Evolutionary conservation across 2,797 vertebrate species (phyloP).

Genomic region (Lithobates pipiens): DNA sequence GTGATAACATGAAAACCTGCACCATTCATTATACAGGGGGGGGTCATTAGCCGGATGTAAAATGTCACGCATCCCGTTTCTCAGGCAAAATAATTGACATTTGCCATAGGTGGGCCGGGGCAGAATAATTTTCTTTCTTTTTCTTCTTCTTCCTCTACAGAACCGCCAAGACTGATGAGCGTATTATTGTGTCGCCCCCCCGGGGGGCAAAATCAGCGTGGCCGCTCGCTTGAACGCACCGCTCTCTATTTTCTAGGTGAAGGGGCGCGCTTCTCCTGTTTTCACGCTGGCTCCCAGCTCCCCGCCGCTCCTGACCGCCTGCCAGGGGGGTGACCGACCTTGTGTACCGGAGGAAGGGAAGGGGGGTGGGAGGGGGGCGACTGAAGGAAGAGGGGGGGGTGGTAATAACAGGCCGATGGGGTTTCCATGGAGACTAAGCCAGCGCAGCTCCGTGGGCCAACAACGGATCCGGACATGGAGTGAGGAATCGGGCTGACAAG

Average conservation of each 20-base stretch:
- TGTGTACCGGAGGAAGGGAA: conserved; percentile 11
- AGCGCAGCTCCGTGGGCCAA: neutral
- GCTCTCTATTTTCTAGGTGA: neutral
- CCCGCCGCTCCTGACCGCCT: neutral
- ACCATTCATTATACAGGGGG: no score
- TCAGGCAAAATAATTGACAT: no score
- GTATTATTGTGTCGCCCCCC: neutral
- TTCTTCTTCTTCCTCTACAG: no score
- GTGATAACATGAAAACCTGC: no score
- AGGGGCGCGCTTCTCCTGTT: neutral
- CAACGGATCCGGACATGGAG: no score
- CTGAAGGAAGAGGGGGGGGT: neutral
- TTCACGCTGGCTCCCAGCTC: no score
- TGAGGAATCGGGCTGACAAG: neutral
- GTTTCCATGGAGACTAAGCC: conserved; percentile 49
- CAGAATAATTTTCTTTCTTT: no score
- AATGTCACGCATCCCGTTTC: no score
- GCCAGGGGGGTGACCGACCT: conserved; percentile 32
- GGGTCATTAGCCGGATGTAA: no score
- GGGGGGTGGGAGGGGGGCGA: conserved; percentile 8
- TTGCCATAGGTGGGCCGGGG: no score
- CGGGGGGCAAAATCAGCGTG: neutral
- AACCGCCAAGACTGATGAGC: neutral
- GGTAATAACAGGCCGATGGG: neutral
- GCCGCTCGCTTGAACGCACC: no score